phyloP scores from a whole-genome alignment of 2,113 vertebrate genomes.

The Lethenteron reissneri region DNA sequence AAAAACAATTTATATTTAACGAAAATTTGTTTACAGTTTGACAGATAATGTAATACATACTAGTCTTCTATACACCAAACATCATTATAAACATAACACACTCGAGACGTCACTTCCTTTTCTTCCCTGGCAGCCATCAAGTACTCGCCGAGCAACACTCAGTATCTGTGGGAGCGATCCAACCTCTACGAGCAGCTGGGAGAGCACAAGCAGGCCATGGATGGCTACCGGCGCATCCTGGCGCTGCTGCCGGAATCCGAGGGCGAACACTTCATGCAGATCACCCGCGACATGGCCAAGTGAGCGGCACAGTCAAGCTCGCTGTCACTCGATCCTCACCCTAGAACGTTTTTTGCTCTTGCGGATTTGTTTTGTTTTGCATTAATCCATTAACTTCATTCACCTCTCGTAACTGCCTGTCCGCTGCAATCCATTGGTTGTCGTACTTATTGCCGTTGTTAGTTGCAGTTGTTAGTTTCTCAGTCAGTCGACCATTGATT shows the following conservation, averaged over 20 bases:
- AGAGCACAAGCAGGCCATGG: conserved; percentile 85
- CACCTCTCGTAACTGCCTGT: neutral
- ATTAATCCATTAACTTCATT: neutral
- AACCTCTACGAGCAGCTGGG: conserved; percentile 76
- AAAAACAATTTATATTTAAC: too few relatives aligned
- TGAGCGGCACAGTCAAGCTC: conserved; percentile 16
- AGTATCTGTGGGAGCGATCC: conserved; percentile 82
- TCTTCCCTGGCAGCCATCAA: conserved; percentile 40
- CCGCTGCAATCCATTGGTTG: neutral
- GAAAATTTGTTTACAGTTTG: too few relatives aligned
- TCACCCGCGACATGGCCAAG: conserved; percentile 96
- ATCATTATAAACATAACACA: neutral
- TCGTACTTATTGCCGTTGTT: neutral
- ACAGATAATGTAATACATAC: too few relatives aligned
- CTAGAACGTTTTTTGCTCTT: neutral
- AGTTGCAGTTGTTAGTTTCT: too few relatives aligned
- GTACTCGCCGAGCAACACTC: conserved; percentile 65
- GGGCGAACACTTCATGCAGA: conserved; percentile 80
- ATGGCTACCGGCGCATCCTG: conserved; percentile 70
- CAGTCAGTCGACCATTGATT: too few relatives aligned
- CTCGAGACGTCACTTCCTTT: neutral
- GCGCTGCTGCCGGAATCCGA: conserved; percentile 59
- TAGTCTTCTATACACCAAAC: too few relatives aligned
- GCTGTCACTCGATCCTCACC: too few relatives aligned
- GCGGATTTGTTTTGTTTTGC: neutral